Evolutionary conservation across 2,113 vertebrate genomes (phyloP), one percentile per base, ranked within the genome.

Genomic region (Heterocephalus glaber): DNA sequence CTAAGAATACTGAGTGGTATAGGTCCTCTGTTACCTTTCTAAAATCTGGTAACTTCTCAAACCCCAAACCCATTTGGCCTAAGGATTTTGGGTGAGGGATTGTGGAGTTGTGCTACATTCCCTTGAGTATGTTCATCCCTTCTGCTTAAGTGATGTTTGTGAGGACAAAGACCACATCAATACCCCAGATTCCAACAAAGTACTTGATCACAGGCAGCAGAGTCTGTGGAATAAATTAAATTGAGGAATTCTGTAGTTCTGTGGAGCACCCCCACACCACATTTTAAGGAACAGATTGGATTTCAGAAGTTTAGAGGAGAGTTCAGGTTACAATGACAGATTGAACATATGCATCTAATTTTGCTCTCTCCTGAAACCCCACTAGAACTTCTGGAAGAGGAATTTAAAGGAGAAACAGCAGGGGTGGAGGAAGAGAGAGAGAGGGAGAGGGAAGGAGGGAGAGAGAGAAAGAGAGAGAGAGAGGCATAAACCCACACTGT

Each of bases 361-460:
- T 95, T 88, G 81, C 88, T 92, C 47, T 56, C 82, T 82, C 61
- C 87, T 24, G 11, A 95, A 96, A 88, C 60, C 88, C 28, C 63
- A 54, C 74, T 68, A 65, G 66, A 87, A 91, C 91, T 95, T 96
- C 84, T 82, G n/a, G 82, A 88, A 90, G 72, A 86, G 54, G 24
- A n/a, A 86, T 90, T 88, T 77, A 13, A 12, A n/a, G 35, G 44
- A 79, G 76, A 79, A 79, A 54, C 44, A 54, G 76, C 14, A 79
- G 49, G 47, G 47, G 49, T 35, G 49, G 76, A 54, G 47, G 17
- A 22, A 56, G 47, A 44, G 70, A 22, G 17, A 16, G 35, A n/a
- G 10, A 72, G n/a, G 7, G n/a, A 10, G 63, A n/a, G 33, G 61
- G 61, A 7, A 66, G 76, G 20, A 54, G 41, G 26, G 44, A n/a